Evolutionary conservation across 2,113 vertebrate genomes (phyloP), one percentile per base, ranked within the genome.

Genomic region (Limanda limanda): DNA sequence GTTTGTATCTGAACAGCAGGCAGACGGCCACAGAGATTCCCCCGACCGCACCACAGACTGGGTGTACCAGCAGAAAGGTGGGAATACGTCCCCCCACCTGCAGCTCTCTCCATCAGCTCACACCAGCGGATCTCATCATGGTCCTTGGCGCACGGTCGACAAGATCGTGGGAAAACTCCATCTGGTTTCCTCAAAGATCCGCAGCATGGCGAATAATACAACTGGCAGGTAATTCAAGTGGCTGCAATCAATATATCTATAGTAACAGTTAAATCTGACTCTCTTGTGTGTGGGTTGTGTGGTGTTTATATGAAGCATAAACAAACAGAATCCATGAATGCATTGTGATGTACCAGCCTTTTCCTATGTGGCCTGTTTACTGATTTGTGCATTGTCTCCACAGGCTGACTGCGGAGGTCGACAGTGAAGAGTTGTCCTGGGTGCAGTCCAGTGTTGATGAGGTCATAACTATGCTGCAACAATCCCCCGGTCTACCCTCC

Each of bases 11-110:
- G 1, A 62, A 14, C 70, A 74, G 76, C 71, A 73, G 71, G 62
- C 54, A 0, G 23, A 4, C 6, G 64, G 74, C 75, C 78, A 76
- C 10, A n/a, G 61, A 2, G 83, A 85, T 31, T 77, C 87, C 40
- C 65, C 68, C 7, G 95, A 96, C 47, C 93, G 94, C 85, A 96
- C 95, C 74, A 95, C 95, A 83, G 96, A 96, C 75, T 96, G 96
- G 96, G 91, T 97, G 87, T 91, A 95, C 76, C 95, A 95, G 71
- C 96, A 97, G 83, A 95, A 96, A 92, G 83, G 90, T 37, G 93
- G 89, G 77, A 92, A 89, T 69, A 24, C 14, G 42, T 67, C 71
- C 76, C 25, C 88, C 0, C 23, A 91, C 10, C 86, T 58, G 1
- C 92, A 92, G 51, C 65, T 15, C 13, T 65, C 74, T 10, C 55